These are phyloP conservation scores for Megaceryle maxima DNA, from an alignment of 2,113 vertebrate species.

Conservation along the genomic window DNA sequence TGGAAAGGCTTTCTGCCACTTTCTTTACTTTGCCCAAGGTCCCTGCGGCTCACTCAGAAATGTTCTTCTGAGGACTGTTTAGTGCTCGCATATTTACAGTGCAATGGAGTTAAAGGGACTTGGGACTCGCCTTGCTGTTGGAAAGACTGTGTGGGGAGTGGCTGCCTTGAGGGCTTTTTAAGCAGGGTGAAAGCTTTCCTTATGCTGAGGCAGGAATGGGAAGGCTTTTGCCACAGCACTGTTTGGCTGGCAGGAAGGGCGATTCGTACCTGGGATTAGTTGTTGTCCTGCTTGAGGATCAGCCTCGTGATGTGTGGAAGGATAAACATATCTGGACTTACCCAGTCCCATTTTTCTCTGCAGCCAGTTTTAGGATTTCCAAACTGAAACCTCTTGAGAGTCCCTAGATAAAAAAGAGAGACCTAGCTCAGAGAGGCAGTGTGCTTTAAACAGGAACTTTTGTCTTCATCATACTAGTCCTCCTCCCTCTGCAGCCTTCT, in stretches of 20 bases:
- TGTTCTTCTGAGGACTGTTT: not conserved
- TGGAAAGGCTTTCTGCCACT: constrained; percentile 19
- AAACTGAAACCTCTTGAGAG: not conserved
- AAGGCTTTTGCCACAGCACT: not conserved
- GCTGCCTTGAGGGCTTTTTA: constrained; percentile 8
- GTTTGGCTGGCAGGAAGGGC: not conserved
- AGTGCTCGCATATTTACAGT: not conserved
- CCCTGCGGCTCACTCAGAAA: constrained; percentile 18
- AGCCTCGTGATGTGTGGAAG: not conserved
- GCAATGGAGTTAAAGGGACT: constrained; percentile 53
- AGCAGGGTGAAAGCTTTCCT: not conserved
- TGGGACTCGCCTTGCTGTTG: constrained; percentile 27
- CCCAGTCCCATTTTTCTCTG: not conserved
- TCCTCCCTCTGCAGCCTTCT: not conserved
- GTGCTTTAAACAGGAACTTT: not conserved
- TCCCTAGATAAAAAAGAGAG: not conserved
- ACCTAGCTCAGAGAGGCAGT: not conserved
- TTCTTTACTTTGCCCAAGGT: constrained; percentile 8
- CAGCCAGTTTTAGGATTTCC: not conserved
- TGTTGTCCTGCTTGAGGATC: not conserved
- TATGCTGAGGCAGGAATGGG: not conserved
- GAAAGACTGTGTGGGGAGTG: constrained; percentile 17
- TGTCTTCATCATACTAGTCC: not conserved
- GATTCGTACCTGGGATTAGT: not conserved
- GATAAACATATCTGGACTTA: not conserved